Percentiles rank a stretch among this genome's conserved stretches.
These are phyloP conservation scores for Ptychadena robeensis DNA, from an alignment of 2,797 vertebrate species.

Conservation along the genomic window DNA sequence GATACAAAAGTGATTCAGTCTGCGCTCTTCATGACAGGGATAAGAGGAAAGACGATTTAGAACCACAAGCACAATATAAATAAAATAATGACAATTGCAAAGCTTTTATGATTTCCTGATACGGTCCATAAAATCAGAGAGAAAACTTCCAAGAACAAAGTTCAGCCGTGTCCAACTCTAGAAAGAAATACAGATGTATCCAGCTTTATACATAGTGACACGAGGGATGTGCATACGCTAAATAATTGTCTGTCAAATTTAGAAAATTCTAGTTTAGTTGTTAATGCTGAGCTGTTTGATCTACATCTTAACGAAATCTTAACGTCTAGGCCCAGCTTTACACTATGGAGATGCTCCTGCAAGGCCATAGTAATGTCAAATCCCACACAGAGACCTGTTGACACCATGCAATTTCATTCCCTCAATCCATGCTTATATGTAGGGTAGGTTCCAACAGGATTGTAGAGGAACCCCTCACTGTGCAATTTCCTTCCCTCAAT, in stretches of 20 bases:
- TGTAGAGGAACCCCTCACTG: too few relatives aligned
- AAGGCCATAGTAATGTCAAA: too few relatives aligned
- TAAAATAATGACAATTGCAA: conserved; percentile 40
- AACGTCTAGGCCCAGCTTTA: too few relatives aligned
- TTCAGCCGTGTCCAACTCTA: conserved; percentile 1
- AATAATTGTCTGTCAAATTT: neutral
- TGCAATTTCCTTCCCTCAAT: too few relatives aligned
- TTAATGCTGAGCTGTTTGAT: too few relatives aligned
- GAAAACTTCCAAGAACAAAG: conserved; percentile 22
- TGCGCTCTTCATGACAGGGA: conserved; percentile 12
- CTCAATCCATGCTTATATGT: too few relatives aligned
- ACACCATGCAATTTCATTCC: too few relatives aligned
- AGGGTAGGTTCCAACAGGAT: too few relatives aligned
- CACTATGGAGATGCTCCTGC: too few relatives aligned
- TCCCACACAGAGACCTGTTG: too few relatives aligned
- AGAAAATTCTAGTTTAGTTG: too few relatives aligned
- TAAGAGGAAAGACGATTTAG: neutral
- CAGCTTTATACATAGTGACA: neutral
- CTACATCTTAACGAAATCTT: too few relatives aligned
- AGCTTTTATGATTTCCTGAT: conserved; percentile 53
- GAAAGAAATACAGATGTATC: conserved; percentile 9
- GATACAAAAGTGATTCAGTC: conserved; percentile 47
- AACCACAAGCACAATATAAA: conserved; percentile 5
- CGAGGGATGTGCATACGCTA: neutral
- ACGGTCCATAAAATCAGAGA: conserved; percentile 42